These are phyloP conservation scores for Zootoca vivipara DNA, from an alignment of 2,113 vertebrate genomes.

Conservation along the genomic window DNA sequence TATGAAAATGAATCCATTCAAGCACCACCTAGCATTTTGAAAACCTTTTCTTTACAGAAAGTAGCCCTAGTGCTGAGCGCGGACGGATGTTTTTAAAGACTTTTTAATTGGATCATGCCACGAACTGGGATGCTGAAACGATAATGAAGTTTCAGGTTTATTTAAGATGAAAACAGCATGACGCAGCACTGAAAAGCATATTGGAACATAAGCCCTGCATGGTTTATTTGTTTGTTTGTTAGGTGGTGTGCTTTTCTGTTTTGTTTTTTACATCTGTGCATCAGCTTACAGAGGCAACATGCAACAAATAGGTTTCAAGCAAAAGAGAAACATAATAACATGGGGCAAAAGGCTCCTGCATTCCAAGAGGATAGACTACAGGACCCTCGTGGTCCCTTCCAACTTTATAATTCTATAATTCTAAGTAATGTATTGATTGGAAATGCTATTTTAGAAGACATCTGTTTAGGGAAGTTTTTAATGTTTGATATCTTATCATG, in stretches of 20 bases:
- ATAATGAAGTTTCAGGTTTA: background rate
- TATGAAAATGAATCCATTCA: constrained; percentile 35
- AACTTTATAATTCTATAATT: too few relatives aligned
- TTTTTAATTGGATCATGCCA: background rate
- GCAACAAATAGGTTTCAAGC: too few relatives aligned
- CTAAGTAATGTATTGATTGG: background rate
- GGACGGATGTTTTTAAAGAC: background rate
- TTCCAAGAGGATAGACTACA: too few relatives aligned
- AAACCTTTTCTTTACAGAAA: constrained; percentile 30
- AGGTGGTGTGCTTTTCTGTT: too few relatives aligned
- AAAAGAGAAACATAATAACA: too few relatives aligned
- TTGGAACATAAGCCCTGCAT: background rate
- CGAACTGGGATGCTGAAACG: background rate
- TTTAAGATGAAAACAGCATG: background rate
- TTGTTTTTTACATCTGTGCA: too few relatives aligned
- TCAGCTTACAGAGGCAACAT: too few relatives aligned
- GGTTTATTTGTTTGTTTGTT: too few relatives aligned
- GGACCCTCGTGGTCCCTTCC: too few relatives aligned
- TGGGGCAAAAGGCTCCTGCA: too few relatives aligned
- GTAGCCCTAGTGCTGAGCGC: background rate
- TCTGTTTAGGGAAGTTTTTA: too few relatives aligned
- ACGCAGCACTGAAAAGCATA: background rate
- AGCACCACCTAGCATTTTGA: constrained; percentile 26
- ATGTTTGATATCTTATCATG: too few relatives aligned
- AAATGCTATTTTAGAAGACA: background rate